Base-by-base conservation (phyloP, 53 echinoderm and acorn worm genomes). In the Zoroaster sp. region DNA sequence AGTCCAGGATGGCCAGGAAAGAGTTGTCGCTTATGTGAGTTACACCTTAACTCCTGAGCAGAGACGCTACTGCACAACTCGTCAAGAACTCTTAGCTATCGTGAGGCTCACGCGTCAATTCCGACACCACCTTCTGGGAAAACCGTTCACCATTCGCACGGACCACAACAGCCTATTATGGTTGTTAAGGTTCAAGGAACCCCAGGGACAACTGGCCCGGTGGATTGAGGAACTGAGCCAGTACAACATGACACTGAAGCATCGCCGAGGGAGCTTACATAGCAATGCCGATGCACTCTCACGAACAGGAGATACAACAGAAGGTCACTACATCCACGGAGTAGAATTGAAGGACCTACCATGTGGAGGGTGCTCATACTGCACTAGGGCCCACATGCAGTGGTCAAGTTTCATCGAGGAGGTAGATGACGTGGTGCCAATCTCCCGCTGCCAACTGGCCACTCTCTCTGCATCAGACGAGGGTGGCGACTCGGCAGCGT, bases 181-280 rank as follows among this genome's bases (percentile, higher is more conserved):
- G 91, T 21, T 91, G 46, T 67, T 91, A 25, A 44, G 47, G 34
- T 87, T 87, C n/a, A 91, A 87, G 47, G 31, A 87, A 15, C 87
- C 79, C 18, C 72, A 87, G 20, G 85, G 87, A 3, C 87, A 87
- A 53, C 33, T 87, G 40, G 80, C 91, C 5, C 65, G 86, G 38
- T 90, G 96, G 94, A 83, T 96, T 2, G 94, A 92, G 44, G 76
- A 92, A 21, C 73, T 96, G 31, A 73, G 79, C 32, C 89, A 91
- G 54, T 96, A 79, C 37, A 75, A 94, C n/a, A n/a, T 96, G 67
- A 39, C 43, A 15, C 89, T 94, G 15, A 87, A 89, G 65, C 94
- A 93, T 74, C 86, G 93, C 1, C 14, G 40, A 45, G 90, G 93
- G 20, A 90, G 65, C 36, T 40, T 59, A 25, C 89, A 93, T 39